Conservation (phyloP, 2,113 vertebrate species). For the Gadus macrocephalus region DNA sequence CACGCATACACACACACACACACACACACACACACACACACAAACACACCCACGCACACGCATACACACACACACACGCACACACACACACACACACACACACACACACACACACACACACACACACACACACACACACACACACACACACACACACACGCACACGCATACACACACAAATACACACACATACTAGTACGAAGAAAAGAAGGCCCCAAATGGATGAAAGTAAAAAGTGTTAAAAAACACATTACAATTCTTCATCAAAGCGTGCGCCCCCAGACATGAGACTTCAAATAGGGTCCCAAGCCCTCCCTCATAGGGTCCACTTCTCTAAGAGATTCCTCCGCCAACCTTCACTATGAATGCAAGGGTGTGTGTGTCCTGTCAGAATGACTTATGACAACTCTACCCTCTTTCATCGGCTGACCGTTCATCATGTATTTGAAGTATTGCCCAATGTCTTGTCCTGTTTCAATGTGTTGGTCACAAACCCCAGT, state of each 20-base stretch:
- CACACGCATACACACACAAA: constrained; percentile 20
- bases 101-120: constrained; percentile 3
- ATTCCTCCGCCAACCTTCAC: constrained; percentile 17
- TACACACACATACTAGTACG: constrained; percentile 17
- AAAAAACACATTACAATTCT: constrained; percentile 28
- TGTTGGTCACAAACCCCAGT: too few species aligned
- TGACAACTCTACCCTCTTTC: constrained; percentile 21
- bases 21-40: too few species aligned
- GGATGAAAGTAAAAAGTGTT: constrained; percentile 55
- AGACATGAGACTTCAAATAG: constrained; percentile 60
- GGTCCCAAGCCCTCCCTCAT: constrained; percentile 8
- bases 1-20: constrained; percentile 32
- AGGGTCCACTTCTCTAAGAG: constrained; percentile 38
- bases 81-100: constrained; percentile 14
- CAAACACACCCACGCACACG: constrained; percentile 3
- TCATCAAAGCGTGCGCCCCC: constrained; percentile 50
- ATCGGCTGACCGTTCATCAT: not conserved
- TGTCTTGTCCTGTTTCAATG: too few species aligned
- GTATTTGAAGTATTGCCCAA: constrained; percentile 6
- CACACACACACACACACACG: constrained; percentile 7
- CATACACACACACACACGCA: constrained; percentile 8
- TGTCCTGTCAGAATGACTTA: constrained; percentile 36
- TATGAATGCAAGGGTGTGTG: constrained; percentile 42
- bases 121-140: constrained; percentile 8
- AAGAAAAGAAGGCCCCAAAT: constrained; percentile 24